Base-by-base conservation (phyloP, 1,140 invertebrate species). In the Papilio polyxenes region DNA sequence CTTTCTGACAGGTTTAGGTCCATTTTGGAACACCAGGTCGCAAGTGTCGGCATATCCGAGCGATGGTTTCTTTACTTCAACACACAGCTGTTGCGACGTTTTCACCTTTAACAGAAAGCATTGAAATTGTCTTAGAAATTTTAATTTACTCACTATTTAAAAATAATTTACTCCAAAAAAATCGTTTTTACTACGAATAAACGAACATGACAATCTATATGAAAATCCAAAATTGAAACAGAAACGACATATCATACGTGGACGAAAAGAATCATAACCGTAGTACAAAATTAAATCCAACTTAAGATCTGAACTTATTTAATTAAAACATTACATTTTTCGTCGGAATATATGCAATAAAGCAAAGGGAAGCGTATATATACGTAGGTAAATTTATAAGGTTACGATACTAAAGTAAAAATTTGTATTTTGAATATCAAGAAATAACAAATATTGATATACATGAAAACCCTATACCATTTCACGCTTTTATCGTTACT, bases 1-100 rank as follows among this genome's bases (percentile, higher is more conserved):
- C 78, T 87, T 94, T 84, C 96, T 91, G 1, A 97, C 76, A 0
- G 89, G 85, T 87, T 95, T 95, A 0, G 97, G 97, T 13, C 97
- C 97, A 84, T 96, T 95, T 85, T 96, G 95, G 85, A 98, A 97
- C 1, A 97, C 97, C n/a, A 96, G 95, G 82, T 97, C 96, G 2
- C 97, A 97, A 0, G 98, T 98, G 82, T 98, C 96, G 0, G 97
- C 96, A 88, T 98, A 98, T 53, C 96, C 96, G 84, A 98, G 89
- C 3, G 95, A 94, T 0, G 97, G 96, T 72, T 96, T 96, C 91
- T 96, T 96, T 5, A 96, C 95, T 83, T 96, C 95, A 51, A 95
- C 93, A 83, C 97, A 97, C n/a, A 97, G 95, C 81, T 97, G 95
- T 82, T 97, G 96, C 5, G 97, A 97, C 31, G 96, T 96, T 90